Base-by-base conservation (phyloP, 2,888 invertebrate genomes). In the Pardosa pseudoannulata region DNA sequence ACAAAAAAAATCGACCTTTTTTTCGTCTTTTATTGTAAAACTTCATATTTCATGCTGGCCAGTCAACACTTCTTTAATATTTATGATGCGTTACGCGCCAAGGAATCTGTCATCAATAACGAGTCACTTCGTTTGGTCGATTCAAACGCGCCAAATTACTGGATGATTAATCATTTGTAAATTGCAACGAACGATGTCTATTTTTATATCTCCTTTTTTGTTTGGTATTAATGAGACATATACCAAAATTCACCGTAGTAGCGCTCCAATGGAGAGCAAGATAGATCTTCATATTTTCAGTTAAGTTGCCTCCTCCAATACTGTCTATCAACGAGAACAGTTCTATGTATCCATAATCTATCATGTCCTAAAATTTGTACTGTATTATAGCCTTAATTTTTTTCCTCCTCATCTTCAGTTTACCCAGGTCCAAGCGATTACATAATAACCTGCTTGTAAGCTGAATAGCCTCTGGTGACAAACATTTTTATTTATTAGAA, bases 401-500 rank as follows among this genome's bases (percentile, higher is more conserved):
- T 36, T 36, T 36, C 46, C 46, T 7, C 16, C 16, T 6, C 16
- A 46, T 36, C 9, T n/a, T n/a, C n/a, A n/a, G n/a, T n/a, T 36
- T 5, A 36, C 36, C 9, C 36, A 64, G 32, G 36, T 62, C 39
- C 41, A 41, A 19, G 23, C 29, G 72, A 73, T 85, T 85, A 73
- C 78, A 78, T 78, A 85, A 85, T 78, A 78, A 85, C 83, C 67
- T 31, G 78, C 32, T 85, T 73, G 72, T 71, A 74, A n/a, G 62
- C 46, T 13, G 46, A 78, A 73, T 73, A 73, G 78, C 83, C 83
- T 19, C 78, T 78, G 78, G 83, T 73, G 68, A 85, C 73, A 85
- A 83, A 85, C 62, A 78, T 85, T 85, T 56, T 85, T 85, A 83
- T 83, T 83, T 83, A 83, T 83, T 76, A 62, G 65, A 56, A 36